Evolutionary conservation across 2,113 vertebrate genomes (phyloP).

Genomic region (Tringa solitaria): DNA sequence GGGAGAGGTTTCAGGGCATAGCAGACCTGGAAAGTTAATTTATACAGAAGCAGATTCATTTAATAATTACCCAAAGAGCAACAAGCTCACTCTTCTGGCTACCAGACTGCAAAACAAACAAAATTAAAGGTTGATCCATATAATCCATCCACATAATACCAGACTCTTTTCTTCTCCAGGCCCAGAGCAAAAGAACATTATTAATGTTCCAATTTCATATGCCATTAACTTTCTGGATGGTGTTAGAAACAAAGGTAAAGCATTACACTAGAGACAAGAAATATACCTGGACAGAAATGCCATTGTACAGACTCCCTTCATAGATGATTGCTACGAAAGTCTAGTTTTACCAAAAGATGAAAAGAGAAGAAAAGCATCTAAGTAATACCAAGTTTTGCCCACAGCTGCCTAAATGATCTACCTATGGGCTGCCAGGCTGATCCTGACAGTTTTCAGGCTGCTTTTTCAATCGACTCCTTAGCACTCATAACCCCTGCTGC

Average conservation of each 20-base stretch:
- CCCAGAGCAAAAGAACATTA: not conserved
- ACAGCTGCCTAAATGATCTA: not conserved
- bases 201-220: not conserved
- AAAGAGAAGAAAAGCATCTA: not conserved
- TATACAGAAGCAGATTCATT: not conserved
- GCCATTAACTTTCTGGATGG: not conserved
- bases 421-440: not conserved
- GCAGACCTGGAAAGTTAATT: not conserved
- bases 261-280: not conserved
- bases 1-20: not conserved
- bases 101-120: not conserved
- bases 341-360: not conserved
- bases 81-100: not conserved
- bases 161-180: not conserved
- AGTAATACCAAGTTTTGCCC: not conserved
- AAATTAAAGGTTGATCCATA: not conserved
- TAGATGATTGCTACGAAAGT: not conserved
- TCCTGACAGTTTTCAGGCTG: not conserved
- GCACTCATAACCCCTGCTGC: not conserved
- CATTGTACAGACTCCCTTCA: not conserved
- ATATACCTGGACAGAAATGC: not conserved
- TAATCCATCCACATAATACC: not conserved
- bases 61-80: constrained; percentile 16
- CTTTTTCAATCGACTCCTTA: not conserved
- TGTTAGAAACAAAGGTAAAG: not conserved